phyloP scores from a whole-genome alignment of 2,888 invertebrate species.

The Nemapogon koenigi region DNA sequence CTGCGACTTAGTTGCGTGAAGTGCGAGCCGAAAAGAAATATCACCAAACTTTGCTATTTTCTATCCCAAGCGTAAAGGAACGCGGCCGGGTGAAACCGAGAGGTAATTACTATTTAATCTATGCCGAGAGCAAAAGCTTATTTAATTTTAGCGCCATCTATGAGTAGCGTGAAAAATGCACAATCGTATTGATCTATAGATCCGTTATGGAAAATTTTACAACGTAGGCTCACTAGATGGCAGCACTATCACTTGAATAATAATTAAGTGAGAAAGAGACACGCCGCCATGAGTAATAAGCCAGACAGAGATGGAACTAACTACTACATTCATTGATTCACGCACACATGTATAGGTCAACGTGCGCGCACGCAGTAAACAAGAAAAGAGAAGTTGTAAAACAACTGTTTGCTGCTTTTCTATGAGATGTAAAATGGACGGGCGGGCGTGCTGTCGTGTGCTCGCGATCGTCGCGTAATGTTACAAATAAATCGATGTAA shows the following conservation, averaged over 20 bases:
- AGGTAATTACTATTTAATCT: too few relatives aligned
- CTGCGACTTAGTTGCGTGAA: too few relatives aligned
- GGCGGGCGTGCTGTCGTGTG: slow-evolving; percentile 54
- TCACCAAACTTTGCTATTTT: too few relatives aligned
- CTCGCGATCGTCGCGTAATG: slow-evolving; percentile 57
- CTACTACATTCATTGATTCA: slow-evolving; percentile 22
- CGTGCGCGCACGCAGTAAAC: slow-evolving; percentile 41
- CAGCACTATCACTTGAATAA: slow-evolving; percentile 25
- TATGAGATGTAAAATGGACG: slow-evolving; percentile 66
- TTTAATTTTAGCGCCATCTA: too few relatives aligned
- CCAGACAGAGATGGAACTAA: slow-evolving; percentile 14
- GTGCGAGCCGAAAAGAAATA: too few relatives aligned
- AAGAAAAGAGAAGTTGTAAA: slow-evolving; percentile 65
- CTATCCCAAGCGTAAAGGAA: too few relatives aligned
- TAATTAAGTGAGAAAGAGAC: slow-evolving; percentile 34
- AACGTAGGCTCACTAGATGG: slow-evolving; percentile 29
- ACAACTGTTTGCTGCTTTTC: slow-evolving; percentile 55
- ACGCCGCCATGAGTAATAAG: background rate
- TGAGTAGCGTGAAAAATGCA: too few relatives aligned
- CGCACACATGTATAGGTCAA: slow-evolving; percentile 27
- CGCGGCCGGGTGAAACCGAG: too few relatives aligned
- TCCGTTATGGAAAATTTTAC: slow-evolving; percentile 1
- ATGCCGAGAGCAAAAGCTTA: too few relatives aligned
- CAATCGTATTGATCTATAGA: too few relatives aligned
- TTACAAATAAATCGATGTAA: slow-evolving; percentile 56